Percentiles rank a stretch among this genome's conserved stretches.
phyloP scores from a whole-genome alignment of 2,888 invertebrate genomes.

The Drosophila colorata region DNA sequence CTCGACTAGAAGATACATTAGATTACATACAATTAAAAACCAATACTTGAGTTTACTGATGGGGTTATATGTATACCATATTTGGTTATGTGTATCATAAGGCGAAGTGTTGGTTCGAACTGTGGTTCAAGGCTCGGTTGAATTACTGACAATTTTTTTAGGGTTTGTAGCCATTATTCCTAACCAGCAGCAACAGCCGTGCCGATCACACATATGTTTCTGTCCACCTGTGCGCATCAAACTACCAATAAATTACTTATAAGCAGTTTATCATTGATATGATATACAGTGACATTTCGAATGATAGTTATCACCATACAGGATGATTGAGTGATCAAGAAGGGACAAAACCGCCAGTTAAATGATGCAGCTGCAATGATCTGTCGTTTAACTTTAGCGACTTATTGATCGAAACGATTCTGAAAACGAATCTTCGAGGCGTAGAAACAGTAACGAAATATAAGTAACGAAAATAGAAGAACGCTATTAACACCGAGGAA shows the following conservation, averaged over 20 bases:
- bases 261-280: slow-evolving; percentile 4
- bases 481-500: too few species aligned
- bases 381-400: neutral
- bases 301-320: slow-evolving; percentile 8
- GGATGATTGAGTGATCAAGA: slow-evolving; percentile 14
- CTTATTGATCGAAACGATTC: neutral
- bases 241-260: neutral
- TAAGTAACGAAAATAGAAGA: too few species aligned
- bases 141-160: too few species aligned
- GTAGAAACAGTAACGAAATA: neutral
- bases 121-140: too few species aligned
- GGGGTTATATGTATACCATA: too few species aligned
- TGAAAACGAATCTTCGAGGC: neutral
- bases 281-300: slow-evolving; percentile 1
- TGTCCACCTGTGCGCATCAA: neutral
- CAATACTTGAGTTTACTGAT: too few species aligned
- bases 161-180: neutral
- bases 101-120: too few species aligned
- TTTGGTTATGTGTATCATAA: too few species aligned
- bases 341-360: neutral
- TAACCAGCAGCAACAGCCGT: neutral
- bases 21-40: too few species aligned
- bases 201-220: neutral
- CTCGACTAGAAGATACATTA: too few species aligned
- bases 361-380: slow-evolving; percentile 5